A percentile compares a stretch with the other conserved stretches of the same genome.
phyloP scores from a whole-genome alignment of 2,797 vertebrate species.

The Huso huso region DNA sequence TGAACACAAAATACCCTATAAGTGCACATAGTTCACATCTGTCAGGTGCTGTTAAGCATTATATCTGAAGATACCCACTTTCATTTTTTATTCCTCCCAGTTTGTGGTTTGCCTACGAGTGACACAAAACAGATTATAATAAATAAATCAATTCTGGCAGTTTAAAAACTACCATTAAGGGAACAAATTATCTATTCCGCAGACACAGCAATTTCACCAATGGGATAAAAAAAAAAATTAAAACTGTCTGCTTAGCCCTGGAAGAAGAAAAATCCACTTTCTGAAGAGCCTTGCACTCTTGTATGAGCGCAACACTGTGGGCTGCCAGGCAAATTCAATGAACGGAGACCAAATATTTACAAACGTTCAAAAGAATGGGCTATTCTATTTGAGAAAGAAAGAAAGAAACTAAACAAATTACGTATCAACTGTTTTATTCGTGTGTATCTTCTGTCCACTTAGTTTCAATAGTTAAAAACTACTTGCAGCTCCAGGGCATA shows the following conservation, averaged over 20 bases:
- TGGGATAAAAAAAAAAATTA: slow-evolving; percentile 13
- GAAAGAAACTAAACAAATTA: too few species aligned
- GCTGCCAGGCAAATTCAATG: slow-evolving; percentile 30
- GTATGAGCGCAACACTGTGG: slow-evolving; percentile 35
- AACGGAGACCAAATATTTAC: slow-evolving; percentile 21
- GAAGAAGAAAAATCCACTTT: slow-evolving; percentile 34
- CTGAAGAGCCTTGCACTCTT: slow-evolving; percentile 33
- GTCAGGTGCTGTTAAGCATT: too few species aligned
- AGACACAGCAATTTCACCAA: slow-evolving; percentile 28
- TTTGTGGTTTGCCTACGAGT: background rate
- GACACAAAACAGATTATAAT: background rate
- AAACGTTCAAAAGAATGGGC: slow-evolving; percentile 15
- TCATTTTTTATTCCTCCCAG: too few species aligned
- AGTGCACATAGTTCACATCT: too few species aligned
- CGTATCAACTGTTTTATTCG: too few species aligned
- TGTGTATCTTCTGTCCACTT: too few species aligned
- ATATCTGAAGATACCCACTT: too few species aligned
- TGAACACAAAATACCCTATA: too few species aligned
- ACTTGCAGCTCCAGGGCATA: too few species aligned
- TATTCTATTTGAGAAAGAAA: too few species aligned
- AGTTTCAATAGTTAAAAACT: too few species aligned
- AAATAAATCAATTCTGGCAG: slow-evolving; percentile 16
- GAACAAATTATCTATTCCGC: slow-evolving; percentile 28
- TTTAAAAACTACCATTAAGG: slow-evolving; percentile 27
- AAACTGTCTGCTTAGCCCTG: slow-evolving; percentile 23